Evolutionary conservation across 2,797 vertebrate genomes (phyloP).

Genomic region (Urophycis tenuis): DNA sequence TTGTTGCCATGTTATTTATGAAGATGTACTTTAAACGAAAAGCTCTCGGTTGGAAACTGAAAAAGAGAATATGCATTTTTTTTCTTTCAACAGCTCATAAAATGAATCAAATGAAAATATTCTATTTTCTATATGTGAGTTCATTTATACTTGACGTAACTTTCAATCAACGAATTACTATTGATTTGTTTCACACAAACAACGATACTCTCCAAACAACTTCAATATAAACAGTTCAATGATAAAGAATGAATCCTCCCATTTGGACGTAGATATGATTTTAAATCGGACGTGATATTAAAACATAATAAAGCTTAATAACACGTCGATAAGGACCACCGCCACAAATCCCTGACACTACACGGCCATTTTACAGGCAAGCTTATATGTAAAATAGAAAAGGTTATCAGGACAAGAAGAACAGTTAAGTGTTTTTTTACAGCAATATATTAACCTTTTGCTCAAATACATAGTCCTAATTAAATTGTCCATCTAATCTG

Average conservation of each 20-base stretch:
- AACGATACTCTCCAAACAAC: no score
- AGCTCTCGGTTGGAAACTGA: slow-evolving; percentile 15
- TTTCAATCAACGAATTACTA: background rate
- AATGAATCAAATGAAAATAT: background rate
- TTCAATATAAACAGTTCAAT: background rate
- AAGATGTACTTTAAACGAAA: slow-evolving; percentile 51
- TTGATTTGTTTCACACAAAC: background rate
- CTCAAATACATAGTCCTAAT: background rate
- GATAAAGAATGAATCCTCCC: no score
- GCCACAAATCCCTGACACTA: background rate
- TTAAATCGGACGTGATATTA: no score
- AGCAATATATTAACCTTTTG: no score
- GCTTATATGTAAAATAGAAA: background rate
- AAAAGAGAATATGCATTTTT: background rate
- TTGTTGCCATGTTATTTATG: slow-evolving; percentile 65
- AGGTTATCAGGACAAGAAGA: background rate
- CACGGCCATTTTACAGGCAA: background rate
- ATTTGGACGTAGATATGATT: no score
- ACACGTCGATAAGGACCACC: no score
- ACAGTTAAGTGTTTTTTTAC: background rate
- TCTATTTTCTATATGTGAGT: background rate
- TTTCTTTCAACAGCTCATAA: background rate
- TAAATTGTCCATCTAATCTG: background rate
- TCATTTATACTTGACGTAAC: background rate
- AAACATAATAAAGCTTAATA: no score